These are phyloP conservation scores for Rotaria magnacalcarata DNA, from an alignment of 2,888 invertebrate genomes.

Conservation along the genomic window DNA sequence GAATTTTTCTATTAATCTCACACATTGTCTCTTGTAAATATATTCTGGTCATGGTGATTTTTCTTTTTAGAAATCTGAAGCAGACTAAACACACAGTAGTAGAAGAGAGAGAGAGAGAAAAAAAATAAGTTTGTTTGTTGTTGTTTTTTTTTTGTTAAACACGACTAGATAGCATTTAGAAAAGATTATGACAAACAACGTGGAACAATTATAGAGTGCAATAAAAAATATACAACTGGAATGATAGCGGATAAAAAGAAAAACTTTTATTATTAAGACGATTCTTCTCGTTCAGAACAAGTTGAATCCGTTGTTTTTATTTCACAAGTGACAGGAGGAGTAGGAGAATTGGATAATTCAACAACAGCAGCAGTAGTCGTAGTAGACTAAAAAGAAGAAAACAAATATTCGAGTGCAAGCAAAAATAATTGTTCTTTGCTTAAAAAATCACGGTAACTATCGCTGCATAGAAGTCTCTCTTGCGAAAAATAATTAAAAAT, in stretches of 20 bases:
- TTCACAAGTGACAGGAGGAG: not conserved
- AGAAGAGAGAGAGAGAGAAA: not conserved
- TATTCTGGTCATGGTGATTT: not conserved
- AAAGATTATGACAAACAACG: not conserved
- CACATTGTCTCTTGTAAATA: not conserved
- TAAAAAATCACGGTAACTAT: no score
- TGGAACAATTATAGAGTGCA: not conserved
- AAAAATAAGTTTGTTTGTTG: not conserved
- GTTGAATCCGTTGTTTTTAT: not conserved
- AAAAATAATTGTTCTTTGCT: no score
- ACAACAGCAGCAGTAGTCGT: not conserved
- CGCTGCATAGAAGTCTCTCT: no score
- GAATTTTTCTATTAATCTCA: not conserved
- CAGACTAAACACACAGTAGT: not conserved
- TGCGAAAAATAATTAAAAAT: no score
- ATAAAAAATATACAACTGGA: conserved; percentile 18
- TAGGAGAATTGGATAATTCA: not conserved
- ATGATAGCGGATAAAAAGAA: not conserved
- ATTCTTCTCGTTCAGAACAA: not conserved
- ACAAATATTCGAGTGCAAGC: no score
- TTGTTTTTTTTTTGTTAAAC: not conserved
- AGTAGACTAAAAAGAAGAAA: not conserved
- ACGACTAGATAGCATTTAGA: not conserved
- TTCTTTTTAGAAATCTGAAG: not conserved
- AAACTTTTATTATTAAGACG: not conserved